Conservation (phyloP, 2,888 invertebrate genomes). For the Rotaria sp. region DNA sequence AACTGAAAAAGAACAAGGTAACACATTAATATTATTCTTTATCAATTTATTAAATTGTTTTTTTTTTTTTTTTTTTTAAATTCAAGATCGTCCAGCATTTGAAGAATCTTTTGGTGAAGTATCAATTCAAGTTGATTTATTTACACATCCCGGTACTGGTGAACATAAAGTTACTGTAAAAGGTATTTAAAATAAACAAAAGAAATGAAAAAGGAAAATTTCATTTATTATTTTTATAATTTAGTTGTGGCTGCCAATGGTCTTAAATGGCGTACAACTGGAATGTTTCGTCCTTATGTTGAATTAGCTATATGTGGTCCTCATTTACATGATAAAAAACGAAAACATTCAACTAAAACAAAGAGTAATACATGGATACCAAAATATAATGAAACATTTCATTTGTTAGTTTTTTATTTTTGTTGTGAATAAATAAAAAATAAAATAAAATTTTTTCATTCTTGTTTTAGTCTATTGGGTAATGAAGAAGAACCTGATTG, state of each 20-base stretch:
- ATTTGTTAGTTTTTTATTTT: slow-evolving; percentile 72
- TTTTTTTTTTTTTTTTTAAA: not conserved
- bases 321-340: slow-evolving; percentile 85
- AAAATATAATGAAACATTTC: slow-evolving; percentile 96
- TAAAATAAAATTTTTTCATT: no score
- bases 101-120: slow-evolving; percentile 63
- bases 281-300: slow-evolving; percentile 97
- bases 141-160: slow-evolving; percentile 95
- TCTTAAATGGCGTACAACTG: slow-evolving; percentile 88
- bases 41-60: not conserved
- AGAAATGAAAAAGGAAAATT: no score
- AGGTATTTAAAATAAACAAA: slow-evolving; percentile 47
- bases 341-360: slow-evolving; percentile 94
- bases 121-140: slow-evolving; percentile 92
- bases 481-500: slow-evolving; percentile 91
- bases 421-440: not conserved
- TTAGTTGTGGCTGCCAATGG: slow-evolving; percentile 95
- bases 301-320: slow-evolving; percentile 97
- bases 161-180: slow-evolving; percentile 99
- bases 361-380: slow-evolving; percentile 98
- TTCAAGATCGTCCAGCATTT: slow-evolving; percentile 54
- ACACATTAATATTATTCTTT: not conserved
- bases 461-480: slow-evolving; percentile 75
- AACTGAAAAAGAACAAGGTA: slow-evolving; percentile 78
- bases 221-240: not conserved